phyloP scores from a whole-genome alignment of 2,113 vertebrate genomes.

The Cottus gobio region DNA sequence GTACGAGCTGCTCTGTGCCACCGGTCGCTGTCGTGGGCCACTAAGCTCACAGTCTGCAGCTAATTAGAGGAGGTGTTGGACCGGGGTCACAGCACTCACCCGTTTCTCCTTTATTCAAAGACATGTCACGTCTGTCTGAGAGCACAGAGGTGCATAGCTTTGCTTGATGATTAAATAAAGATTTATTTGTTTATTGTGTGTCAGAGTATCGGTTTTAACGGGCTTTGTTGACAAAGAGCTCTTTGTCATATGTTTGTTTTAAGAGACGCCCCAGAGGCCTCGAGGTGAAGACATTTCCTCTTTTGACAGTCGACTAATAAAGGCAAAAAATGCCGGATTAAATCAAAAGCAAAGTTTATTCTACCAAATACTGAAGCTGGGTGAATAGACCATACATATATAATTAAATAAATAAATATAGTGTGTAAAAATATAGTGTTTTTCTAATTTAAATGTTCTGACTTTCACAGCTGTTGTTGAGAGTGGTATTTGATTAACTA shows the following conservation, averaged over 20 bases:
- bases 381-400: not conserved
- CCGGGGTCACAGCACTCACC: slow-evolving; percentile 32
- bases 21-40: slow-evolving; percentile 46
- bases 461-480: not conserved
- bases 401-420: not conserved
- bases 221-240: not conserved
- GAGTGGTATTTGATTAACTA: not conserved
- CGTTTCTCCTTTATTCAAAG: not conserved
- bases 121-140: not conserved
- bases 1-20: slow-evolving; percentile 44
- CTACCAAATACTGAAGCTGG: no score
- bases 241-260: not conserved
- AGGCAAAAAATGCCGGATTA: not conserved
- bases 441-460: no score
- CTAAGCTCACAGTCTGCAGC: slow-evolving; percentile 68
- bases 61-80: slow-evolving; percentile 67
- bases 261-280: not conserved
- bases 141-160: not conserved
- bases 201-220: not conserved
- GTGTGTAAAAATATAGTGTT: no score
- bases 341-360: no score
- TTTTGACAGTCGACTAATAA: not conserved
- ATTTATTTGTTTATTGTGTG: not conserved
- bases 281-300: not conserved
- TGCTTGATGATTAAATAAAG: not conserved